Percentiles rank a stretch among this genome's conserved stretches.
Evolutionary conservation across 1,140 invertebrate genomes (phyloP).

Genomic region (Bombus polaris): DNA sequence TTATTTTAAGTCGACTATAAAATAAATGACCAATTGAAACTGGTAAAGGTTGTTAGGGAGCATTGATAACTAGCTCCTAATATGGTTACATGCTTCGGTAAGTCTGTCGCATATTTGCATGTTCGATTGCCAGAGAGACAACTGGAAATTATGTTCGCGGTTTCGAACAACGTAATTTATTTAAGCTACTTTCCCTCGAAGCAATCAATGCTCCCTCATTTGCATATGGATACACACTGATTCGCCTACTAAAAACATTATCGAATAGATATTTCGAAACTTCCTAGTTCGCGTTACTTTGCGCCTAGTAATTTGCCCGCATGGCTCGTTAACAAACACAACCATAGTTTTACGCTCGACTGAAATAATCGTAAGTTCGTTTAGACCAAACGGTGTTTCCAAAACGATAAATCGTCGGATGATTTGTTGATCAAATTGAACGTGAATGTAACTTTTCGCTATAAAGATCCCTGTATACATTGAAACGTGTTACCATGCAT

Average conservation of each 20-base stretch:
- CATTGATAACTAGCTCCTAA: background rate
- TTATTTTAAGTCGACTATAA: slow-evolving; percentile 5
- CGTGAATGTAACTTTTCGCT: no score
- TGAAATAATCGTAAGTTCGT: no score
- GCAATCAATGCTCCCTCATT: slow-evolving; percentile 31
- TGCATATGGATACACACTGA: slow-evolving; percentile 40
- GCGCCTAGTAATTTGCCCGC: background rate
- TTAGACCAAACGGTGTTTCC: no score
- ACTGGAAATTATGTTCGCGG: background rate
- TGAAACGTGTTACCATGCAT: no score
- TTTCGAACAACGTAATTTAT: slow-evolving; percentile 30
- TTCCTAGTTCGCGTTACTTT: background rate
- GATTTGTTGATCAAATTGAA: no score
- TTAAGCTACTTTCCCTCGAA: slow-evolving; percentile 12
- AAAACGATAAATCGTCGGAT: no score
- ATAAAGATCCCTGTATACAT: no score
- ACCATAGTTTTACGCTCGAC: no score
- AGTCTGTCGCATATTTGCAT: background rate
- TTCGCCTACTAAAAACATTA: slow-evolving; percentile 3
- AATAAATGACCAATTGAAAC: slow-evolving; percentile 16
- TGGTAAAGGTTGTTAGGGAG: slow-evolving; percentile 34
- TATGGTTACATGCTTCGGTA: background rate
- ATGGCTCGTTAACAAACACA: background rate
- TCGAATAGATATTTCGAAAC: background rate
- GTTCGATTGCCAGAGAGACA: background rate